Conservation (phyloP, 2,888 invertebrate genomes). For the Thymelicus acteon region DNA sequence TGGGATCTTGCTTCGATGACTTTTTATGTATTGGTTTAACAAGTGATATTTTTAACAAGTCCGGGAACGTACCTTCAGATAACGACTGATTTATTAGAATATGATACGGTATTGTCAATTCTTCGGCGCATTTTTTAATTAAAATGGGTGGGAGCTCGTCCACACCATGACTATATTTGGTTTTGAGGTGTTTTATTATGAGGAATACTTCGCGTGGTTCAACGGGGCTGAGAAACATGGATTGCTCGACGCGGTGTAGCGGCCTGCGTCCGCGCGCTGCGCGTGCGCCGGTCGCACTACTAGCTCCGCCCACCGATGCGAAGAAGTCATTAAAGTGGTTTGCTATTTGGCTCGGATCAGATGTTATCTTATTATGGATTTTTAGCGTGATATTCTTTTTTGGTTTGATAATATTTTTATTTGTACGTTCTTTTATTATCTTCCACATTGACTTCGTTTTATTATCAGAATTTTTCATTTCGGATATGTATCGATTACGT, state of each 20-base stretch:
- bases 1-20: conserved; percentile 24
- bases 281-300: background rate
- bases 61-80: conserved; percentile 12
- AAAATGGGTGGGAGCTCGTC: conserved; percentile 14
- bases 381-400: conserved; percentile 5
- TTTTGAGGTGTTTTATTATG: conserved; percentile 11
- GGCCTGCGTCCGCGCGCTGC: background rate
- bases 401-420: conserved; percentile 6
- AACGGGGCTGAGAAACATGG: background rate
- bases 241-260: background rate
- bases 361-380: conserved; percentile 8
- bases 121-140: conserved; percentile 14
- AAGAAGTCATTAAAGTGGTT: conserved; percentile 19
- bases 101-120: background rate
- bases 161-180: conserved; percentile 4
- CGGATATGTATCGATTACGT: background rate
- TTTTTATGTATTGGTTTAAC: conserved; percentile 22
- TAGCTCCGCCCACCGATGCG: conserved; percentile 17
- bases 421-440: conserved; percentile 19
- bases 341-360: background rate
- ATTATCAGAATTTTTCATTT: conserved; percentile 11
- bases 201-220: background rate
- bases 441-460: conserved; percentile 22
- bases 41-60: conserved; percentile 8
- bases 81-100: conserved; percentile 13